Conservation (phyloP, 92 coral and sea anemone species). For the Umimayanthus kanabou region DNA sequence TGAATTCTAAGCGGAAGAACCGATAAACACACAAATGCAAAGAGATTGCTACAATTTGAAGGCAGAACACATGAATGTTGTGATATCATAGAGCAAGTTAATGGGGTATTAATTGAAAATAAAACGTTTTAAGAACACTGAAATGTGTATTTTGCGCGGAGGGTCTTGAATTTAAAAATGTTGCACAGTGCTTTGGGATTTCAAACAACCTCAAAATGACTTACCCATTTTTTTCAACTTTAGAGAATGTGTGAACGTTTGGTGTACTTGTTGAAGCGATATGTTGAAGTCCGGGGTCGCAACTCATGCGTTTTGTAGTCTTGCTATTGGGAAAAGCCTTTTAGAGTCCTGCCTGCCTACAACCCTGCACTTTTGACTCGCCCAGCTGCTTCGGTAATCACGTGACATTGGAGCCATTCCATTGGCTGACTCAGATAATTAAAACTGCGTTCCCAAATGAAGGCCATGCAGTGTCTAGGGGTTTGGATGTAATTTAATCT, state of each 20-base stretch:
- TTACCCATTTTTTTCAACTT: conserved; percentile 36
- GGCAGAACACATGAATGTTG: conserved; percentile 52
- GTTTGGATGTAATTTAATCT: conserved; percentile 79
- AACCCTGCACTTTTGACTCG: conserved; percentile 74
- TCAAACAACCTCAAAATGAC: not conserved
- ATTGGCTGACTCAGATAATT: conserved; percentile 75
- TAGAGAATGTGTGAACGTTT: not conserved
- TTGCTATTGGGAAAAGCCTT: conserved; percentile 65
- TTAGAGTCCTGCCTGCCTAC: conserved; percentile 62
- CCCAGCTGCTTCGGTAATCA: conserved; percentile 83
- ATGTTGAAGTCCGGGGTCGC: conserved; percentile 45
- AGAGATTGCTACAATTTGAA: conserved; percentile 55
- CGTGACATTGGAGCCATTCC: conserved; percentile 61
- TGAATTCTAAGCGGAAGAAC: not conserved
- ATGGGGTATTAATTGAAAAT: conserved; percentile 77
- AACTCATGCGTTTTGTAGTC: conserved; percentile 80
- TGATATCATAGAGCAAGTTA: conserved; percentile 58
- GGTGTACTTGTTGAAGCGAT: conserved; percentile 35
- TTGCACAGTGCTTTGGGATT: not conserved
- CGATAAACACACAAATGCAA: conserved; percentile 18
- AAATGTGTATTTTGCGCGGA: conserved; percentile 52
- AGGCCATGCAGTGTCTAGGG: conserved; percentile 60
- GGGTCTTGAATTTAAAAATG: not conserved
- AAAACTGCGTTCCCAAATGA: conserved; percentile 70
- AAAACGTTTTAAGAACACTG: conserved; percentile 66